Evolutionary conservation across 1,140 invertebrate species (phyloP).

Genomic region (Camponotus floridanus): DNA sequence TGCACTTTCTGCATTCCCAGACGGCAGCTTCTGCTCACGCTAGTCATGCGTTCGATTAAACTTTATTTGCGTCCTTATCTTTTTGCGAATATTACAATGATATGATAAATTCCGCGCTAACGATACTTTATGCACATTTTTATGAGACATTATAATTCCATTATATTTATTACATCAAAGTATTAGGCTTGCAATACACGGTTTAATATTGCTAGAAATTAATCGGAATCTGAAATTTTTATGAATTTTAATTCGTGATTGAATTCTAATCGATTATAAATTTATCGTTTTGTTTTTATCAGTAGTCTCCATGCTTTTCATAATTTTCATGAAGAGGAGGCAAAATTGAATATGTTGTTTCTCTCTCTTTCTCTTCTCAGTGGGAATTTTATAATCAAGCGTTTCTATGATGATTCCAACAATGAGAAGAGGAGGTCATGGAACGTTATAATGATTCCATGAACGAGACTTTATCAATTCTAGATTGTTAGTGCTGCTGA

Average conservation of each 20-base stretch:
- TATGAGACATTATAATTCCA: neutral
- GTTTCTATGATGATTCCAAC: neutral
- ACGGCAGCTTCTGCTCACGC: constrained; percentile 77
- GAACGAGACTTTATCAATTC: neutral
- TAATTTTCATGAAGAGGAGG: neutral
- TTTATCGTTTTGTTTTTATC: neutral
- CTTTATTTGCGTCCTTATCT: constrained; percentile 70
- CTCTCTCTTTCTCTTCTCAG: neutral
- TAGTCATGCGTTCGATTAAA: constrained; percentile 69
- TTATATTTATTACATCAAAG: neutral
- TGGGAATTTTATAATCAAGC: constrained; percentile 14
- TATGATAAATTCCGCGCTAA: neutral
- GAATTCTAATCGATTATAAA: neutral
- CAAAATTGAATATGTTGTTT: neutral
- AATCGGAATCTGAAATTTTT: neutral
- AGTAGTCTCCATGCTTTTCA: neutral
- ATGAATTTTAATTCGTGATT: neutral
- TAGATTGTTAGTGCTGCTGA: constrained; percentile 54
- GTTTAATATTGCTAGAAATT: neutral
- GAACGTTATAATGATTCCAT: neutral
- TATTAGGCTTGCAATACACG: neutral
- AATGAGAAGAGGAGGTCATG: too few species aligned
- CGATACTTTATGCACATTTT: neutral
- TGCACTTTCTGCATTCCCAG: constrained; percentile 80
- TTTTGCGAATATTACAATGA: constrained; percentile 32